Evolutionary conservation across 2,113 vertebrate species (phyloP).

Genomic region (Astatoreochromis straeleni): DNA sequence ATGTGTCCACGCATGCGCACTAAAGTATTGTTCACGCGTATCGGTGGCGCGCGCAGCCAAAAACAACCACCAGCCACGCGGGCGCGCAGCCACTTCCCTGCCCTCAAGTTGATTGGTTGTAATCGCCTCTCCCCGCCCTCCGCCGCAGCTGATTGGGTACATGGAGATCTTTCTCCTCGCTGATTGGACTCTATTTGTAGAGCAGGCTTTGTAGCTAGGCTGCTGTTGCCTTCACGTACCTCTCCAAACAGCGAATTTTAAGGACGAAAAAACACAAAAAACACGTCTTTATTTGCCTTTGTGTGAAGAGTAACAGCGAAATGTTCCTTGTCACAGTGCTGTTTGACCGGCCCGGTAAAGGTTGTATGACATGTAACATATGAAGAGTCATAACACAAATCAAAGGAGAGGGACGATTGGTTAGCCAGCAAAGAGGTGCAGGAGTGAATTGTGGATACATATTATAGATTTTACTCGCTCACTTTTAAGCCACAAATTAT

Average conservation of each 20-base stretch:
- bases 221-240: conserved; percentile 33
- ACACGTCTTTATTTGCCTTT: background rate
- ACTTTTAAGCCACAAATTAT: background rate
- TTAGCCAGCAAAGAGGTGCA: background rate
- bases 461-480: rapidly evolving
- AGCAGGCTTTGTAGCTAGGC: conserved; percentile 41
- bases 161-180: background rate
- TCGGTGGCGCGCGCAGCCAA: conserved; percentile 52
- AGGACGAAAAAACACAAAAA: background rate
- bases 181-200: conserved; percentile 64
- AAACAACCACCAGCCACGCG: conserved; percentile 45
- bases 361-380: background rate
- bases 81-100: background rate
- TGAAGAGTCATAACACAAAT: background rate
- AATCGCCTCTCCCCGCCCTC: background rate
- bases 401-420: background rate
- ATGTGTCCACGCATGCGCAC: conserved; percentile 39
- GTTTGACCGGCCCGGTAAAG: rapidly evolving
- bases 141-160: conserved; percentile 8
- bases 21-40: conserved; percentile 9
- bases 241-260: background rate
- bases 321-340: background rate
- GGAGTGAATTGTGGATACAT: background rate
- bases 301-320: background rate
- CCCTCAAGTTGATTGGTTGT: background rate